Conservation (phyloP, 2,888 invertebrate species). For the Andrena flavipes region DNA sequence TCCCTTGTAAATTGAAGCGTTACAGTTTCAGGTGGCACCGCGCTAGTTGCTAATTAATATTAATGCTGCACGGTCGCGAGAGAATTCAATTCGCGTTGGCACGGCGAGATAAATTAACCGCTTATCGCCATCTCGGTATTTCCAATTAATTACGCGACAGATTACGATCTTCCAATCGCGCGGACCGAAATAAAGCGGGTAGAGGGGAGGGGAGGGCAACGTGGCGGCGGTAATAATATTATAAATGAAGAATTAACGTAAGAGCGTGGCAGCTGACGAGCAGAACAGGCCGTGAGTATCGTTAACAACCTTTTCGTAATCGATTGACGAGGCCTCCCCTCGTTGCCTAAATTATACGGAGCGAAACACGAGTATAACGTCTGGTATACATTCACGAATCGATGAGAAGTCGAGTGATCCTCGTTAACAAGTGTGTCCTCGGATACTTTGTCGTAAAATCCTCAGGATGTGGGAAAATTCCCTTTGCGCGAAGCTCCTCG, state of each 20-base stretch:
- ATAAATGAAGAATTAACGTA: constrained; percentile 45
- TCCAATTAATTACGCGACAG: constrained; percentile 60
- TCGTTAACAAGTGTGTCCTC: neutral
- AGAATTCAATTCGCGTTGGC: constrained; percentile 57
- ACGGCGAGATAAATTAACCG: constrained; percentile 49
- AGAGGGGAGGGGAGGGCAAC: neutral
- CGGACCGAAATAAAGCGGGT: constrained; percentile 21
- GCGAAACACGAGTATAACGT: neutral
- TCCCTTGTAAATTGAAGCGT: constrained; percentile 54
- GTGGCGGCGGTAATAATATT: constrained; percentile 41
- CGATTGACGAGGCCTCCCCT: neutral
- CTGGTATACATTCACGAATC: neutral
- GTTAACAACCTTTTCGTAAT: constrained; percentile 33
- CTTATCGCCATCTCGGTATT: constrained; percentile 62
- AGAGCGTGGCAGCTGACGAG: constrained; percentile 7
- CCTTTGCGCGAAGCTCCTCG: neutral
- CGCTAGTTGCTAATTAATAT: constrained; percentile 62
- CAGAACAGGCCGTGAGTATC: neutral
- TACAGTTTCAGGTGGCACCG: constrained; percentile 54
- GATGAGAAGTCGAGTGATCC: neutral
- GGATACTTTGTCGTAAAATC: neutral
- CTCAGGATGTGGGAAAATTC: constrained; percentile 8
- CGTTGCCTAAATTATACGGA: neutral
- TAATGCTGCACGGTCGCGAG: constrained; percentile 52
- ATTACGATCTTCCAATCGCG: constrained; percentile 57